A percentile compares a stretch with the other conserved stretches of the same genome.
phyloP scores from a whole-genome alignment of 2,797 vertebrate genomes.

The Natrix natrix region DNA sequence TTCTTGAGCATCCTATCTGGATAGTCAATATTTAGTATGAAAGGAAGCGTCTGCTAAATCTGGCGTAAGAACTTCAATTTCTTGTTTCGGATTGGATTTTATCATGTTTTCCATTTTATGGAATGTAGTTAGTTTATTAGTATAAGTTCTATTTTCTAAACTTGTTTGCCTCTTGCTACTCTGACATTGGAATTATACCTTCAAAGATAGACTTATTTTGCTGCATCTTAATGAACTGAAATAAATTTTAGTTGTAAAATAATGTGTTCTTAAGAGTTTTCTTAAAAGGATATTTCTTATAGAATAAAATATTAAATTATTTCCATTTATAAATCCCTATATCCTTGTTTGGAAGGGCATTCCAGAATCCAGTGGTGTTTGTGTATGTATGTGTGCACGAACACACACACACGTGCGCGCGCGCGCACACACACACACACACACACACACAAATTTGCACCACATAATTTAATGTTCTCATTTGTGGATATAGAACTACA shows the following conservation, averaged over 20 bases:
- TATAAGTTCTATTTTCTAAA: neutral
- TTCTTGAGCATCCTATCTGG: neutral
- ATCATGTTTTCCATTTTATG: neutral
- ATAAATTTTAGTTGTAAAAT: constrained; percentile 9
- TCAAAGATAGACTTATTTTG: neutral
- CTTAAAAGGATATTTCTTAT: neutral
- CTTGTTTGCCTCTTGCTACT: neutral
- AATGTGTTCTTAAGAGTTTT: neutral
- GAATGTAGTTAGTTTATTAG: constrained; percentile 6
- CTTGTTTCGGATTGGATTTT: constrained; percentile 8
- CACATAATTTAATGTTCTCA: neutral
- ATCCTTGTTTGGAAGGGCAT: neutral
- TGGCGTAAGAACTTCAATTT: constrained; percentile 21
- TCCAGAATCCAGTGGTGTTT: neutral
- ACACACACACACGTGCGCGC: neutral
- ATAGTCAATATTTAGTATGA: constrained; percentile 16
- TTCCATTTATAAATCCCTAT: neutral
- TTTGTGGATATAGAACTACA: neutral
- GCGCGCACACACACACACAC: neutral
- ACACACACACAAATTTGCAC: neutral
- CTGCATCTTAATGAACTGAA: constrained; percentile 7
- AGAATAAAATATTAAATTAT: neutral
- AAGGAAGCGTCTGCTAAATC: constrained; percentile 1
- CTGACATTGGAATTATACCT: neutral
- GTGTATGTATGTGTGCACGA: no score